Evolutionary conservation across 2,113 vertebrate genomes (phyloP).

Genomic region (Bos indicus): DNA sequence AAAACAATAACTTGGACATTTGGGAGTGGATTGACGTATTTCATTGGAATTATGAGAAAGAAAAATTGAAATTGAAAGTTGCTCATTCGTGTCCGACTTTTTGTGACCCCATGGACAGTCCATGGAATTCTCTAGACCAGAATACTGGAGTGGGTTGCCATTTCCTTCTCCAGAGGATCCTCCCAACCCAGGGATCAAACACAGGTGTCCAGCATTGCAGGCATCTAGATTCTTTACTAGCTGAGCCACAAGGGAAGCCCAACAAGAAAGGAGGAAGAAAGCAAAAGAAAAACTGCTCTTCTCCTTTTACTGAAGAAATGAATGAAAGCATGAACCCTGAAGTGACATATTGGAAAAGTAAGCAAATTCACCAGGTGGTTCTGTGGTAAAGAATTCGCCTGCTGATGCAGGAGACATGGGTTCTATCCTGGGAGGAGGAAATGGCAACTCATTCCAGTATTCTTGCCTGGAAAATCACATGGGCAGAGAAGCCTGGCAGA

Average conservation of each 20-base stretch:
- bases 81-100: fast-evolving
- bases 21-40: neutral
- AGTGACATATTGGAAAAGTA: neutral
- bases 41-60: neutral
- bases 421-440: neutral
- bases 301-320: neutral
- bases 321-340: neutral
- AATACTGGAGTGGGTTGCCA: neutral
- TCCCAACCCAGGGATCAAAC: neutral
- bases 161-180: neutral
- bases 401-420: neutral
- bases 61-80: neutral
- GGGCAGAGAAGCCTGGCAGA: neutral
- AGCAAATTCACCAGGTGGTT: neutral
- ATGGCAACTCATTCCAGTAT: neutral
- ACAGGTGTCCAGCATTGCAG: neutral
- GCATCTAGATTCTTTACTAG: neutral
- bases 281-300: neutral
- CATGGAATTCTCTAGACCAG: neutral
- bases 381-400: neutral
- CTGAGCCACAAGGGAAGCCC: neutral
- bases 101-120: neutral
- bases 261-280: neutral
- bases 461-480: neutral
- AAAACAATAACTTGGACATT: neutral